Evolutionary conservation across 1,140 invertebrate species (phyloP), one percentile per base, ranked within the genome.

Genomic region (Cherax quadricarinatus): DNA sequence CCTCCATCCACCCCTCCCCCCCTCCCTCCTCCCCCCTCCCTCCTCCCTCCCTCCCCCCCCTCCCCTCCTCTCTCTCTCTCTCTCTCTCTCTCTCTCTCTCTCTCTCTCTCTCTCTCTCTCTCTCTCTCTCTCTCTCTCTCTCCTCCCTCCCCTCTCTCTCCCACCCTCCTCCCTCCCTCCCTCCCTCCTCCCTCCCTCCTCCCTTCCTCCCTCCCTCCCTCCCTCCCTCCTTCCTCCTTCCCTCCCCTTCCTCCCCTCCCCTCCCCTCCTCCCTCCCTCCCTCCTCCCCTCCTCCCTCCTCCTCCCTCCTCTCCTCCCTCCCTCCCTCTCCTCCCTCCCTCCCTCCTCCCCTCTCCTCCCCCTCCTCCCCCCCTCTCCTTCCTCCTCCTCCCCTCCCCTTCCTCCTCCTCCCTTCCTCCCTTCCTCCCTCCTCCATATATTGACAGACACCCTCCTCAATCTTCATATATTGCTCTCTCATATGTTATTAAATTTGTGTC

Each of bases 21-120:
- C 12, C 53, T 57, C 5, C 12, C 53, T 57, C 53, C 12, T 4
- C 12, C 53, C 12, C 53, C 12, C 5, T 57, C 53, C 12, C 53
- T 57, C 53, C 12, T 12, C 12, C 53, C 12, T 12, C 12, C 53
- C 12, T 12, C 12, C 53, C 12, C 53, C 12, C 53, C 12, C 53
- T 57, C 53, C 12, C 53, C 12, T 12, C 12, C 53, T 83, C 81
- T 83, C 81, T 83, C 81, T 83, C 81, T 83, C 81, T 83, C 81
- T 83, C 81, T 83, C 49, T 57, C 51, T 14, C 81, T 14, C 51
- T 18, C 62, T 18, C 62, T 18, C 62, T 18, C 62, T 18, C 53
- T 57, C 53, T 57, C 53, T 57, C 53, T 57, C 53, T 57, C 53
- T 57, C 53, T 57, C 53, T 57, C 53, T 57, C 53, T 57, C 53